Evolutionary conservation across 2,888 invertebrate species (phyloP), one percentile per base, ranked within the genome.

Genomic region (Polydrusus cervinus): DNA sequence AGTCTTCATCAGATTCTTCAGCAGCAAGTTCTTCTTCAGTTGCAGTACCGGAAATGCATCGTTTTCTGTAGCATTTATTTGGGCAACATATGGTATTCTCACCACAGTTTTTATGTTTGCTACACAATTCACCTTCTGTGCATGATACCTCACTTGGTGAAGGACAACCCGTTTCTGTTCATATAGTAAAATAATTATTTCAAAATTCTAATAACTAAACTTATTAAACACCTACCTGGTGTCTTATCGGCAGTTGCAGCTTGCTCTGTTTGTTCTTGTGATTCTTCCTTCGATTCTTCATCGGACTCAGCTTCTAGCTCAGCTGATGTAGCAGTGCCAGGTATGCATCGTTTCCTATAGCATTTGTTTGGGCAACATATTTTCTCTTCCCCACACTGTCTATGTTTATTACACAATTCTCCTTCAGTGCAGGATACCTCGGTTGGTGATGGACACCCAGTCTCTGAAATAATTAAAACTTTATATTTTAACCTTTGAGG

Each of bases 301-400:
- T 74, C 72, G 10, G 71, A 68, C 68, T 77, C 79, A 49, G 67
- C 78, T n/a, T 74, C 76, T 47, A 73, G 53, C 55, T 74, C 77
- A 53, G 71, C 77, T 61, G 71, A 62, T 45, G 77, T 75, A 45
- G 73, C 68, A 14, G 72, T 75, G 18, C 77, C 76, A n/a, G 71
- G 68, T n/a, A 66, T 60, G 45, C 78, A 78, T 45, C 73, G 61
- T 67, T 57, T 76, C 47, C 78, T 71, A 65, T 78, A 78, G 47
- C 78, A 78, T 72, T 77, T 78, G 40, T 78, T 78, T 13, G 76
- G 76, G 55, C 78, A 78, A 45, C 78, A 78, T n/a, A 78, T 78
- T 55, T 71, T 64, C 14, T 71, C 71, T 53, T 75, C 67, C 11
- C 53, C 75, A 62, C 78, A 78, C 13, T 78, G 65, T 43, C 49